These are phyloP conservation scores for Phytoseiulus persimilis DNA, from an alignment of 2,888 invertebrate genomes.

Conservation along the genomic window DNA sequence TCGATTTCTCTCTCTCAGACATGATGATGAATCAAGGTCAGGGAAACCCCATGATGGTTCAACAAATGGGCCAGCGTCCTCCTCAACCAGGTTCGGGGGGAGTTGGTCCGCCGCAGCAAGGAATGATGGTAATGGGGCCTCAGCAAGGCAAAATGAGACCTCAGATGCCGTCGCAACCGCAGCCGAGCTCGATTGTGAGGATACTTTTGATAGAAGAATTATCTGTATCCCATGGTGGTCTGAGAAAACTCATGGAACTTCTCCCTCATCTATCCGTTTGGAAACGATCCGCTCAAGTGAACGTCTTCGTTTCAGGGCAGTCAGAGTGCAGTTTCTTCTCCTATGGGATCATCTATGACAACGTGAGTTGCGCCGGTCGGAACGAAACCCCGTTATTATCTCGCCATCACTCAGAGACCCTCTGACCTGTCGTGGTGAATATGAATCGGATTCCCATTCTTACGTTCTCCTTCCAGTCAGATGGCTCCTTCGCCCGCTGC, in stretches of 20 bases:
- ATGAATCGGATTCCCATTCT: no score
- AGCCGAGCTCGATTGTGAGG: constrained; percentile 8
- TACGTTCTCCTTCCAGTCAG: constrained; percentile 21
- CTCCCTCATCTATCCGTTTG: no score
- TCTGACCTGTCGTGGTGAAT: no score
- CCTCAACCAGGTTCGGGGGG: neutral
- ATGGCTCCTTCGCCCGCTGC: constrained; percentile 41
- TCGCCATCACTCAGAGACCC: no score
- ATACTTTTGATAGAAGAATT: neutral
- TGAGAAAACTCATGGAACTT: no score
- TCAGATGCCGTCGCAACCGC: neutral
- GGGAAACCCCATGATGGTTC: constrained; percentile 16
- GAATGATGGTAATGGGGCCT: constrained; percentile 22
- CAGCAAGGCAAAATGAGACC: constrained; percentile 32
- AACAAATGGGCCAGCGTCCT: constrained; percentile 20
- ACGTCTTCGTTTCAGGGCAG: neutral
- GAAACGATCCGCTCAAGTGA: no score
- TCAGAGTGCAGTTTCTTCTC: constrained; percentile 8
- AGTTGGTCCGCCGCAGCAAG: neutral
- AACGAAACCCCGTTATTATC: no score
- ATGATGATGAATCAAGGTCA: constrained; percentile 33
- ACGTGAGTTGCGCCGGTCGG: no score
- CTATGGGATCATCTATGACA: neutral
- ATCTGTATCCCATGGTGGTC: no score
- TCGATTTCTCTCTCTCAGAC: neutral